Conservation (phyloP, 2,113 vertebrate species). For the Myocastor coypus region DNA sequence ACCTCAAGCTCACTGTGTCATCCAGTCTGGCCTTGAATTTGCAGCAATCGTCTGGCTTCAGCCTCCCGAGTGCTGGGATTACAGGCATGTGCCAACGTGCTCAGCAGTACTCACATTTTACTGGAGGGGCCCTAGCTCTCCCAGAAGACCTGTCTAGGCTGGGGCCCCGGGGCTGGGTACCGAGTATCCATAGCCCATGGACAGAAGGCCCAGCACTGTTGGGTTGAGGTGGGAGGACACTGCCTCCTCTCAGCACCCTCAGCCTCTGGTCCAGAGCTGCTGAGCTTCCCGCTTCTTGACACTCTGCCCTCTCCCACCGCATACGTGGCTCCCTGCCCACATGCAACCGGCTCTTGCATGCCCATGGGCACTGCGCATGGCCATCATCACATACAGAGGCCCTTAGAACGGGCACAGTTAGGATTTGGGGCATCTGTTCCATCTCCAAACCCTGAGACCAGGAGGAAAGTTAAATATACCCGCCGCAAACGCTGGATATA, state of each 20-base stretch:
- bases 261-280: neutral
- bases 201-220: neutral
- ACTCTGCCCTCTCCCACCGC: neutral
- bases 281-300: neutral
- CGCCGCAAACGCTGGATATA: neutral
- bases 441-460: neutral
- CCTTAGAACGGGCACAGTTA: neutral
- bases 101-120: neutral
- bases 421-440: neutral
- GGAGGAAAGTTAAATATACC: slow-evolving; percentile 47
- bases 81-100: neutral
- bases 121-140: neutral
- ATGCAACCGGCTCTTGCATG: too few relatives aligned
- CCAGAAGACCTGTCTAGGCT: neutral
- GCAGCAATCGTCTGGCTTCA: neutral
- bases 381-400: neutral
- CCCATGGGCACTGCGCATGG: neutral
- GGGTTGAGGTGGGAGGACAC: neutral
- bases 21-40: neutral
- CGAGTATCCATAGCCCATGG: neutral
- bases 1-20: neutral
- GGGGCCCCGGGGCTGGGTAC: too few relatives aligned
- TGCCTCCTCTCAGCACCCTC: neutral
- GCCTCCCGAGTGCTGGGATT: neutral
- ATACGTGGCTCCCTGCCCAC: neutral